Percentiles rank a stretch among this genome's conserved stretches.
These are phyloP conservation scores for Nomada flava DNA, from an alignment of 2,888 invertebrate genomes.

Conservation along the genomic window DNA sequence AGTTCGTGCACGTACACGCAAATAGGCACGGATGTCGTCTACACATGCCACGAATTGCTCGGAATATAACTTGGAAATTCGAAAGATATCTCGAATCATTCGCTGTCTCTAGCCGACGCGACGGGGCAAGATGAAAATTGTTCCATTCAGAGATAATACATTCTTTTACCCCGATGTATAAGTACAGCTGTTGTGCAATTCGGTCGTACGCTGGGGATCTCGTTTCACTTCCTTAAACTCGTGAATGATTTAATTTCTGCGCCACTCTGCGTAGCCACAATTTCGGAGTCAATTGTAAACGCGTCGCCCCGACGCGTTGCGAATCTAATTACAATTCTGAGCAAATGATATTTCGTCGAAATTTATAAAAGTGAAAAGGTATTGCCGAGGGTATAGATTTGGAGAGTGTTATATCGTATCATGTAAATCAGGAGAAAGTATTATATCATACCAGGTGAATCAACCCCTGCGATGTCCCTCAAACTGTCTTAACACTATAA, in stretches of 20 bases:
- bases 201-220: not conserved
- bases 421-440: no score
- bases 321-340: not conserved
- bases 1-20: constrained; percentile 47
- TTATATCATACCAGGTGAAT: no score
- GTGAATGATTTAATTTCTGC: constrained; percentile 14
- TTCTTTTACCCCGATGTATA: not conserved
- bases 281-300: not conserved
- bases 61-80: not conserved
- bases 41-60: not conserved
- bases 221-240: constrained; percentile 35
- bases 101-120: not conserved
- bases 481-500: no score
- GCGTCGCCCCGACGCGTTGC: not conserved
- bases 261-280: not conserved
- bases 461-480: no score
- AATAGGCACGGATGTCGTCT: constrained; percentile 28
- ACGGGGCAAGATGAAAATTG: not conserved
- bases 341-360: no score
- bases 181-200: constrained; percentile 6
- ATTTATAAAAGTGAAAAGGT: no score
- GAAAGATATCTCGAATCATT: not conserved
- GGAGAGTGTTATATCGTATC: no score
- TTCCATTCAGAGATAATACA: not conserved
- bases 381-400: no score